A percentile compares a stretch with the other conserved stretches of the same genome.
These are phyloP conservation scores for Macropis europaea DNA, from an alignment of 2,888 invertebrate genomes.

Conservation along the genomic window DNA sequence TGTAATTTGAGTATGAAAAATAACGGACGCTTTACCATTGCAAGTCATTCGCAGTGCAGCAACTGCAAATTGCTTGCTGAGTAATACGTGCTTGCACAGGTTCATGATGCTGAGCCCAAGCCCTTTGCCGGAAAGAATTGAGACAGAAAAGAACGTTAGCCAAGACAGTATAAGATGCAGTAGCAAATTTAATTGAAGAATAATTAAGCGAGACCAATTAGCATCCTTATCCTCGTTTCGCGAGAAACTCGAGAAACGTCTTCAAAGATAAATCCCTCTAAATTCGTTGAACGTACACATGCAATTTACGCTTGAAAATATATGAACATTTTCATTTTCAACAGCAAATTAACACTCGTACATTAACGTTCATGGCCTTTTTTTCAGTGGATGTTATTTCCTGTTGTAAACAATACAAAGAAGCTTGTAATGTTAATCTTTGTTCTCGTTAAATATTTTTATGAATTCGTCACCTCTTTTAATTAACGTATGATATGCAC, in stretches of 20 bases:
- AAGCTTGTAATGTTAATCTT: no score
- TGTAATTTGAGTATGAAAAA: conserved; percentile 1
- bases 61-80: conserved; percentile 41
- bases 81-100: conserved; percentile 13
- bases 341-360: conserved; percentile 14
- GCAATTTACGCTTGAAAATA: conserved; percentile 20
- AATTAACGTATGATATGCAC: no score
- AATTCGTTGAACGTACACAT: conserved; percentile 22
- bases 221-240: conserved; percentile 40
- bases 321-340: conserved; percentile 7
- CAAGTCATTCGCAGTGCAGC: conserved; percentile 12
- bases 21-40: conserved; percentile 3
- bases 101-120: neutral
- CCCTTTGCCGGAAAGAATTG: conserved; percentile 5
- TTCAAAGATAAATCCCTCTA: conserved; percentile 31
- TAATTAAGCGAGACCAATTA: conserved; percentile 66
- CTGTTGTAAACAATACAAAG: neutral
- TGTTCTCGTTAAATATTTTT: no score
- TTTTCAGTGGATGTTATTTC: no score
- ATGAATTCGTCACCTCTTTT: no score
- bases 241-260: conserved; percentile 18
- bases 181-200: conserved; percentile 53
- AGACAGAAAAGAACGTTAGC: conserved; percentile 1
- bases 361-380: conserved; percentile 1
- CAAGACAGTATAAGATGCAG: conserved; percentile 18